Evolutionary conservation across 2,113 vertebrate genomes (phyloP).

Genomic region (Cebus imitator): DNA sequence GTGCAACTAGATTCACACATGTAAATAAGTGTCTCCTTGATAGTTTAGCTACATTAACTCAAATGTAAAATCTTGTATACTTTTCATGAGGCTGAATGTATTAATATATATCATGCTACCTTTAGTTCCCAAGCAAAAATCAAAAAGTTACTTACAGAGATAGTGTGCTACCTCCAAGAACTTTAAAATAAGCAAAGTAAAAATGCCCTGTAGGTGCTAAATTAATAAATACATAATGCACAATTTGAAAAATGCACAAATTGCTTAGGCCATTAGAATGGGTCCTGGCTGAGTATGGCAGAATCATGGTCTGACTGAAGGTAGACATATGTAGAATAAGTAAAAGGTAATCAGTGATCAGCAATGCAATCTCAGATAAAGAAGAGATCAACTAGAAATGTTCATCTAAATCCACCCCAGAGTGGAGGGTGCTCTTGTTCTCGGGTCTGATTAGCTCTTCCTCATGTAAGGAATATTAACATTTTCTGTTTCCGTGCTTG

Average conservation of each 20-base stretch:
- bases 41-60: background rate
- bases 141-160: background rate
- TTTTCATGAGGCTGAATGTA: background rate
- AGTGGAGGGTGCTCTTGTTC: background rate
- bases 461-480: background rate
- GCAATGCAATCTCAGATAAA: background rate
- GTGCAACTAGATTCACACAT: background rate
- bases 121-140: background rate
- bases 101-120: background rate
- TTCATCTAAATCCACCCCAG: background rate
- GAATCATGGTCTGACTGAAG: background rate
- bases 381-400: background rate
- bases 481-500: background rate
- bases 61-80: background rate
- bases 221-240: background rate
- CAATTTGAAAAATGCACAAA: background rate
- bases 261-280: background rate
- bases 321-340: background rate
- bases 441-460: background rate
- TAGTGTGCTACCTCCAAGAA: background rate
- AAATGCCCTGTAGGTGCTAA: background rate
- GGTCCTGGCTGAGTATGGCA: background rate
- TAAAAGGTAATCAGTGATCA: background rate
- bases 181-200: conserved; percentile 9
- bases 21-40: background rate